These are phyloP conservation scores for Linnaemya vulpina DNA, from an alignment of 2,888 invertebrate genomes.

Conservation along the genomic window DNA sequence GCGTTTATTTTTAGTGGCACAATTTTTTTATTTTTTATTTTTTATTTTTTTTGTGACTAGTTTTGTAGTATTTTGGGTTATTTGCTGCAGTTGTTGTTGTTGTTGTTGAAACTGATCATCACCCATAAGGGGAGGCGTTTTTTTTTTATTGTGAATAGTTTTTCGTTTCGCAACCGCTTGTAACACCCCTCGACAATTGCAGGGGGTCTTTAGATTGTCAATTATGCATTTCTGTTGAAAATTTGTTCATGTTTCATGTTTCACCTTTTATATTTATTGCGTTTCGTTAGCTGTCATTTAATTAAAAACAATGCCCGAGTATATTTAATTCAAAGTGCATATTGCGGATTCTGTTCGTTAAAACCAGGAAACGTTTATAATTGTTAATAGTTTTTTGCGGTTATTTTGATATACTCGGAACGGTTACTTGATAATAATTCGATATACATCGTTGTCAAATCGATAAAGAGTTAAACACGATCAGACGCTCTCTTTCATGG, in stretches of 20 bases:
- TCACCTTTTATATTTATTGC: conserved; percentile 1
- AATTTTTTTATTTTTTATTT: conserved; percentile 1
- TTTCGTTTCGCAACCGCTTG: conserved; percentile 17
- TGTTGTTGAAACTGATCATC: conserved; percentile 13
- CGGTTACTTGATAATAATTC: background rate
- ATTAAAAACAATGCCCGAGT: background rate
- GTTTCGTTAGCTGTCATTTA: conserved; percentile 14
- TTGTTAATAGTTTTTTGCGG: background rate
- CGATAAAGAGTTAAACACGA: too few species aligned
- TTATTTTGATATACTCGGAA: background rate
- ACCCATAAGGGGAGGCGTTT: background rate
- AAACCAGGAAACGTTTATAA: background rate
- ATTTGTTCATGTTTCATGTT: conserved; percentile 9
- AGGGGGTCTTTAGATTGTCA: conserved; percentile 53
- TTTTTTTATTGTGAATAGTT: background rate
- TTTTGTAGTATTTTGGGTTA: background rate
- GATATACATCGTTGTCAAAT: too few species aligned
- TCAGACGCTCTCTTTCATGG: too few species aligned
- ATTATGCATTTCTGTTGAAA: conserved; percentile 11
- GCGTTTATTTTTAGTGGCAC: conserved; percentile 9
- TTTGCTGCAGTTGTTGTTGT: background rate
- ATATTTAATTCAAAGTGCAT: background rate
- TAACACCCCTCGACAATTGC: conserved; percentile 47
- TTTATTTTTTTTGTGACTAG: background rate
- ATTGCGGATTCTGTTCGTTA: background rate